Conservation (phyloP, 2,113 vertebrate species). For the Scatophagus argus region DNA sequence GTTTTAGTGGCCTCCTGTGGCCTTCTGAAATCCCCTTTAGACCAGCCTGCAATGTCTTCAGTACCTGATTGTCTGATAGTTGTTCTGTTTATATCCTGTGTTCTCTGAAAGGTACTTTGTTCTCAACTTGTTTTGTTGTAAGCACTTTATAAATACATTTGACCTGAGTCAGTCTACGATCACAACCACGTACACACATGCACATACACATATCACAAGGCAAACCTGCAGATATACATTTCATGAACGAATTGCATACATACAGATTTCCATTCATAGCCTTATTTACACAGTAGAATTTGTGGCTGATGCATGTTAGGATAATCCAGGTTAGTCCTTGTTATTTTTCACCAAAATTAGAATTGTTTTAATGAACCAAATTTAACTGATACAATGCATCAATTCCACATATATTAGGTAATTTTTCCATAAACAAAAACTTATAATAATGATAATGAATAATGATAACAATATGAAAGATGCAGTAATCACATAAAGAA, state of each 20-base stretch:
- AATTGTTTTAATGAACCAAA: background rate
- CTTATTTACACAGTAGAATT: background rate
- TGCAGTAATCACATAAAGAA: no score
- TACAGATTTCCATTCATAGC: background rate
- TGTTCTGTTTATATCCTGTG: slow-evolving; percentile 60
- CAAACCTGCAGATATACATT: background rate
- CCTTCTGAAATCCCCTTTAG: slow-evolving; percentile 54
- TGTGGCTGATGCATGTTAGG: background rate
- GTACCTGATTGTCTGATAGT: slow-evolving; percentile 60
- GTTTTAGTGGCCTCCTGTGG: slow-evolving; percentile 59
- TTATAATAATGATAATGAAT: no score
- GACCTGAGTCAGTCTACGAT: background rate
- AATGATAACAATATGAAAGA: no score
- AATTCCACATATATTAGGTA: no score
- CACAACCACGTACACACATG: background rate
- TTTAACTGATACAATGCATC: no score
- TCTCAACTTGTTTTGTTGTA: slow-evolving; percentile 61
- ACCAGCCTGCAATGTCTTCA: slow-evolving; percentile 38
- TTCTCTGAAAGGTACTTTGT: slow-evolving; percentile 62
- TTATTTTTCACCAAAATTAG: background rate
- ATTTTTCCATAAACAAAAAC: no score
- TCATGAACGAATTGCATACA: background rate
- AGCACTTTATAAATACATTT: slow-evolving; percentile 49
- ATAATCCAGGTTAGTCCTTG: background rate
- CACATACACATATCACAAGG: background rate